Evolutionary conservation across 2,113 vertebrate genomes (phyloP), one percentile per base, ranked within the genome.

Genomic region (Prionailurus viverrinus): DNA sequence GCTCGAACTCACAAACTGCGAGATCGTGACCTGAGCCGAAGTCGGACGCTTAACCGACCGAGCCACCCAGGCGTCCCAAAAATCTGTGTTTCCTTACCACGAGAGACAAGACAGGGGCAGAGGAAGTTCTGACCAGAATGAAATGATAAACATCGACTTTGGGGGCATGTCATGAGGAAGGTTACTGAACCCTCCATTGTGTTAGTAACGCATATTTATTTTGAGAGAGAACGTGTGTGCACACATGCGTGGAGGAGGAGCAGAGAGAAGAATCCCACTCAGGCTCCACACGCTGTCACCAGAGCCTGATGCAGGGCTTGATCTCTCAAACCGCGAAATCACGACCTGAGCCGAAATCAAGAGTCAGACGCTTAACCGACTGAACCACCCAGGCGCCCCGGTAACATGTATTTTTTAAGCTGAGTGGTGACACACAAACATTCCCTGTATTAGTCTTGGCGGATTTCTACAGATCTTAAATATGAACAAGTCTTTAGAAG

Each of bases 401-500:
- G 58, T 23, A 23, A 91, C 7, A 51, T 19, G 31, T 61, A 23
- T 16, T 89, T 58, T 65, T 53, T 7, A 91, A 65, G 65, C 36
- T 93, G 19, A 41, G 33, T 58, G 23, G 65, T 65, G 10, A 81
- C 48, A n/a, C 31, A 69, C 19, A 85, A 16, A 16, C 65, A 84
- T 68, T 71, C 14, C 66, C 14, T 73, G 15, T 69, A 41, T 36
- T 88, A 69, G 55, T 69, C 55, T 29, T 79, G 18, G 94, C 5
- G 3, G 13, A 90, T 8, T 53, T 76, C 63, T 76, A 14, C 23
- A 48, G 21, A 61, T 19, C 55, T 87, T 87, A 97, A 96, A 78
- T 76, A 90, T 36, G 21, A 95, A 55, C n/a, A 93, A 78, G 78
- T 84, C 87, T 94, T 88, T 69, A 53, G 86, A 39, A 91, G 55